Base-by-base conservation (phyloP, 35 echinoderm and acorn worm genomes). In the Ophiothrix spiculata region DNA sequence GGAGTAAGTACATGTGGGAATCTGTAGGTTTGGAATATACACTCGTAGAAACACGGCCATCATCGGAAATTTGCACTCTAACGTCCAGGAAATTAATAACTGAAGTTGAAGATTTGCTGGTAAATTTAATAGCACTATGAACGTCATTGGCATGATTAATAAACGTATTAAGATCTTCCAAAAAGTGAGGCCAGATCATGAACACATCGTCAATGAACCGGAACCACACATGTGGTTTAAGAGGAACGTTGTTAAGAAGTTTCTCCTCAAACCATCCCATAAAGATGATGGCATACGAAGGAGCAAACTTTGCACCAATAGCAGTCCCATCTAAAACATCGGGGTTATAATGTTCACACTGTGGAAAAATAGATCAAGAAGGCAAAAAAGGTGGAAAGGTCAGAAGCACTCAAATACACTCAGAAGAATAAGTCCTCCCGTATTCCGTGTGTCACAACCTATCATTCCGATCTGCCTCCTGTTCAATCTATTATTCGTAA, bases 261-360 rank as follows among this genome's bases (percentile, higher is more conserved):
- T 56, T 69, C 25, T 69, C 60, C 25, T 69, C 60, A 69, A 69
- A 69, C 60, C 60, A 69, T 1, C 60, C 60, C 60, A 69, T 69
- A 25, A 69, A 69, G 25, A 69, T 69, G 25, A 69, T 69, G 2
- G 60, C 60, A 25, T 83, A 83, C 0, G 80, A 32, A 2, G 80
- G 80, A n/a, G 80, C 40, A 36, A 83, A 83, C 60, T 83, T 54
- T 1, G 80, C 80, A 1, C 80, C 41, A 19, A 83, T 56, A 31
- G 80, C 80, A 32, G 80, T 83, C 25, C 80, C 42, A 56, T n/a
- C n/a, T n/a, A n/a, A n/a, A n/a, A n/a, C n/a, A n/a, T n/a, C n/a
- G n/a, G n/a, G n/a, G n/a, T n/a, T n/a, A n/a, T n/a, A n/a, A n/a
- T n/a, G n/a, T n/a, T n/a, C n/a, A n/a, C n/a, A n/a, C n/a, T n/a